Evolutionary conservation across 2,888 invertebrate species (phyloP).

Genomic region (Eubasilissa splendida): DNA sequence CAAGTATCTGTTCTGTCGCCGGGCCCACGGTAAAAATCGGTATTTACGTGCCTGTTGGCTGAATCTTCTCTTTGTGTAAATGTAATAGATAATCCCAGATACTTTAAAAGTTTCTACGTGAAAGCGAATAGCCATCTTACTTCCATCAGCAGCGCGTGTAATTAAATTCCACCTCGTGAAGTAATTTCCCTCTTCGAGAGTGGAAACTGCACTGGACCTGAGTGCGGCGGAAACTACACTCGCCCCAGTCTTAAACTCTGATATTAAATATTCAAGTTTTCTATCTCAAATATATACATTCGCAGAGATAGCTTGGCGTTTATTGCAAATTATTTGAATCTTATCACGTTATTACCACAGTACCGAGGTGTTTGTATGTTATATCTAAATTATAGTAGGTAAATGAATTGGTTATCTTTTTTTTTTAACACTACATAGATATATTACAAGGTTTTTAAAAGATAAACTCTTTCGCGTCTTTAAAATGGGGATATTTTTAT

Average conservation of each 20-base stretch:
- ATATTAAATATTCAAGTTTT: slow-evolving; percentile 34
- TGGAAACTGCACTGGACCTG: not conserved
- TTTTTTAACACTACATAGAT: too few species aligned
- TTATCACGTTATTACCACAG: not conserved
- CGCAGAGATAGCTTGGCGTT: not conserved
- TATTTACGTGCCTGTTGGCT: too few species aligned
- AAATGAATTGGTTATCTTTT: too few species aligned
- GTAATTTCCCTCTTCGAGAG: not conserved
- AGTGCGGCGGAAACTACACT: not conserved
- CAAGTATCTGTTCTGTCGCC: too few species aligned
- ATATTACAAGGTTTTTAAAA: too few species aligned
- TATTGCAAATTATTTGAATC: not conserved
- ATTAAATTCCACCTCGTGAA: slow-evolving; percentile 26
- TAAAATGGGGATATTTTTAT: too few species aligned
- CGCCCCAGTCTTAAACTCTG: slow-evolving; percentile 10
- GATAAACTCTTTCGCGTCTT: too few species aligned
- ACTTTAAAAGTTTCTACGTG: not conserved
- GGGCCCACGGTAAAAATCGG: too few species aligned
- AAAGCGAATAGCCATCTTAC: not conserved
- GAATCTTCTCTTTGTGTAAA: too few species aligned
- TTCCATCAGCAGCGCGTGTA: slow-evolving; percentile 14
- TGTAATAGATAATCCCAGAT: not conserved
- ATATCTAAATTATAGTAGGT: too few species aligned
- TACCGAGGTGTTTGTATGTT: too few species aligned
- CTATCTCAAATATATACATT: not conserved